Conservation (phyloP, 2,888 invertebrate genomes). For the Lydus trimaculatus region DNA sequence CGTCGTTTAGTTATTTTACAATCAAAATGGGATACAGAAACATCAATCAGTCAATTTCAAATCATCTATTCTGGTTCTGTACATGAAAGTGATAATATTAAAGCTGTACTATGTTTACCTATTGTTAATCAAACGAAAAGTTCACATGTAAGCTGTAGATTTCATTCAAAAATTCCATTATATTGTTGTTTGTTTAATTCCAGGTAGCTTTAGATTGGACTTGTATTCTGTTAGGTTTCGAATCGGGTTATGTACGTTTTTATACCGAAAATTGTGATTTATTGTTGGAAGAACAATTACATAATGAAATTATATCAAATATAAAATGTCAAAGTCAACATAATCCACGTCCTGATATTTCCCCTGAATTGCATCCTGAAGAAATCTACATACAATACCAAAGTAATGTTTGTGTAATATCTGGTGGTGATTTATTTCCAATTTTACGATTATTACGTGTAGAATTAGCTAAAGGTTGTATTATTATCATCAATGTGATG, state of each 20-base stretch:
- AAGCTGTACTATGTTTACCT: slow-evolving; percentile 62
- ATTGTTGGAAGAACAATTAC: slow-evolving; percentile 83
- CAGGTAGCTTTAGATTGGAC: slow-evolving; percentile 90
- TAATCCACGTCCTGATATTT: slow-evolving; percentile 59
- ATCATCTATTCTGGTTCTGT: slow-evolving; percentile 67
- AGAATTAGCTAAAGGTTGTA: slow-evolving; percentile 80
- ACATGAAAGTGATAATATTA: slow-evolving; percentile 63
- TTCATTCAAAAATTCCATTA: background rate
- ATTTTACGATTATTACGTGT: slow-evolving; percentile 79
- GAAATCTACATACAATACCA: slow-evolving; percentile 80
- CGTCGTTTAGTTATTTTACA: slow-evolving; percentile 71
- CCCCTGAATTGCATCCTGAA: slow-evolving; percentile 62
- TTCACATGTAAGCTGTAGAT: slow-evolving; percentile 46
- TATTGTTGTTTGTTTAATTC: slow-evolving; percentile 29
- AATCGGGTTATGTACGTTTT: slow-evolving; percentile 84
- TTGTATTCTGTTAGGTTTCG: slow-evolving; percentile 86
- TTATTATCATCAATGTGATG: slow-evolving; percentile 4
- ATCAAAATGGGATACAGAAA: slow-evolving; percentile 70
- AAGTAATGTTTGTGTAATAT: slow-evolving; percentile 75
- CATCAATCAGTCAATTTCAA: slow-evolving; percentile 64
- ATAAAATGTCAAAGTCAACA: slow-evolving; percentile 80
- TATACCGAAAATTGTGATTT: slow-evolving; percentile 88
- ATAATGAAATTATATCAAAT: slow-evolving; percentile 78
- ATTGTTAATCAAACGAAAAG: slow-evolving; percentile 58
- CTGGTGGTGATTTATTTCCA: slow-evolving; percentile 80